A percentile compares a stretch with the other conserved stretches of the same genome.
These are phyloP conservation scores for Melinaea menophilus DNA, from an alignment of 2,888 invertebrate genomes.

Conservation along the genomic window DNA sequence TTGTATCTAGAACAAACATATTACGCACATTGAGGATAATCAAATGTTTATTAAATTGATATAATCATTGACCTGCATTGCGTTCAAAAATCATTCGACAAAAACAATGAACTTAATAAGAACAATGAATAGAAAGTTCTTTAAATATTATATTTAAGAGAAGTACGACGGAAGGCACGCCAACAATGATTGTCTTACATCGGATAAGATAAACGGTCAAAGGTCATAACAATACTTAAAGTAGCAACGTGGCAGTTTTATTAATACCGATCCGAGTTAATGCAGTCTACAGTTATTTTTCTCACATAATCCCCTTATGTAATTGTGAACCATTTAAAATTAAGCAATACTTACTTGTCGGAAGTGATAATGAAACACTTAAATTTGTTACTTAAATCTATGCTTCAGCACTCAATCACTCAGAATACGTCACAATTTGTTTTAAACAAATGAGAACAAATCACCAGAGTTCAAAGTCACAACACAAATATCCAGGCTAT, in stretches of 20 bases:
- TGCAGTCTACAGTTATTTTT: too few species aligned
- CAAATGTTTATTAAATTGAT: too few species aligned
- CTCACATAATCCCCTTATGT: background rate
- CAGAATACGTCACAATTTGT: conserved; percentile 23
- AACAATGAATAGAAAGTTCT: background rate
- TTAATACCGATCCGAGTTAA: too few species aligned
- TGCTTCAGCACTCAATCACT: conserved; percentile 31
- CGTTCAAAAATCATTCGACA: too few species aligned
- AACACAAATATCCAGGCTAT: conserved; percentile 33
- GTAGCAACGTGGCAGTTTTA: too few species aligned
- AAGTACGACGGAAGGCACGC: background rate
- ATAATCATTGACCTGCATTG: too few species aligned
- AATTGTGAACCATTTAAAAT: background rate
- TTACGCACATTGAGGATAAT: too few species aligned
- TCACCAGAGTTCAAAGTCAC: conserved; percentile 39
- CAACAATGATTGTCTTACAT: too few species aligned
- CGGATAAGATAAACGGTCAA: too few species aligned
- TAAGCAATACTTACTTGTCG: conserved; percentile 27
- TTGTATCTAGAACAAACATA: too few species aligned
- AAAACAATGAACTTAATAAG: too few species aligned
- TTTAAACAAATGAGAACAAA: conserved; percentile 22
- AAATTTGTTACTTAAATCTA: conserved; percentile 19
- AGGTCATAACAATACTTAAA: too few species aligned
- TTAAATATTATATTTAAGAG: background rate
- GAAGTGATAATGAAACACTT: conserved; percentile 18